Conservation (phyloP, 2,797 vertebrate genomes). For the Hydrocynus forskahlii region DNA sequence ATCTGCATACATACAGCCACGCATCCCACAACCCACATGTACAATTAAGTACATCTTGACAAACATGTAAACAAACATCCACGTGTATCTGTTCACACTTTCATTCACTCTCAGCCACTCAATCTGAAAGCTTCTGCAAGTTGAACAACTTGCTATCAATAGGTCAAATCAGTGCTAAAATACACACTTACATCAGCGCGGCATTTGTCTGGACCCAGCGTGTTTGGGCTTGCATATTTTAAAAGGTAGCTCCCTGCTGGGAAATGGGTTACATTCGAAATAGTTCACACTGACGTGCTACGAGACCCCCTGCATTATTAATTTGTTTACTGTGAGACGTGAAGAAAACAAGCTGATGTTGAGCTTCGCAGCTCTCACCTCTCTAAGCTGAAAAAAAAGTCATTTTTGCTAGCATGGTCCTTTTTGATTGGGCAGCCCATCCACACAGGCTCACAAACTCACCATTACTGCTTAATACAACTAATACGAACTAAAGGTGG, state of each 20-base stretch:
- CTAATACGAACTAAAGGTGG: too few species aligned
- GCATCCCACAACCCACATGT: too few species aligned
- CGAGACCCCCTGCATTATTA: constrained; percentile 63
- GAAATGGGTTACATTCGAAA: constrained; percentile 59
- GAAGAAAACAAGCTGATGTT: constrained; percentile 35
- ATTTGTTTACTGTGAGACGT: constrained; percentile 59
- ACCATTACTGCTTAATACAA: too few species aligned
- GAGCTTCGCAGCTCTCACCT: neutral
- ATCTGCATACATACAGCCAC: too few species aligned
- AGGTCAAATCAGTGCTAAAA: constrained; percentile 28
- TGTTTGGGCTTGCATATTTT: constrained; percentile 41
- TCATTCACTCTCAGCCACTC: neutral
- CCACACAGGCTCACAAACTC: too few species aligned
- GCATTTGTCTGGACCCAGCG: neutral
- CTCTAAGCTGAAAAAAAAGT: neutral
- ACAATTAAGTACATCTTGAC: neutral
- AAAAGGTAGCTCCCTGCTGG: constrained; percentile 49
- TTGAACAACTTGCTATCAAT: neutral
- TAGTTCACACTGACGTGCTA: constrained; percentile 47
- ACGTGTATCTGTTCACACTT: neutral
- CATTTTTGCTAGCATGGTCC: neutral
- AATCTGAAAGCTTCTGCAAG: neutral
- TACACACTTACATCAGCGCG: neutral
- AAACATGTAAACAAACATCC: neutral
- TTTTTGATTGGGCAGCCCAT: neutral